Evolutionary conservation across 2,888 invertebrate species (phyloP), one percentile per base, ranked within the genome.

Genomic region (Cerastis leucographa): DNA sequence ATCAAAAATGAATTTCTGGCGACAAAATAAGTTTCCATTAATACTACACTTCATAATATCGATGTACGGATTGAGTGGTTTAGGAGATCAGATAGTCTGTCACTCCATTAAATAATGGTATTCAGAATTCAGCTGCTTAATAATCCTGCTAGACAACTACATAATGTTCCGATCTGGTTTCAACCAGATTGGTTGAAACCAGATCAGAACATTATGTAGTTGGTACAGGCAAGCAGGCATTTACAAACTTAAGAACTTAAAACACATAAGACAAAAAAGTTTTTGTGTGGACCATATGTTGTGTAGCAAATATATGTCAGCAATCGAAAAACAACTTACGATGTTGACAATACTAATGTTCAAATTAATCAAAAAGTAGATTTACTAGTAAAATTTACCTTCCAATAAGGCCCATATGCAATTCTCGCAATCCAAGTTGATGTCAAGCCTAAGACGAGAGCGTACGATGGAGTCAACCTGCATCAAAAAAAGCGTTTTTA

Each of bases 381-480:
- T 11, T 19, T 35, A 46, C 4, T 22, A 40, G 6, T 17, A 29
- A 19, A 35, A 51, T 44, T 78, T 81, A 89, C 90, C 75, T 87
- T 76, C 95, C 95, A 96, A n/a, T 92, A 83, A 1, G 96, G 96
- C 2, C 97, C 96, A 66, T 87, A 77, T 17, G 92, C 88, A 4
- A 94, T 42, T 5, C 91, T 91, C 7, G 90, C 89, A 22, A 94
- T 84, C 80, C 94, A 89, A 0, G 96, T 94, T 0, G 89, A 81
- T 5, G 83, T 85, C 42, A 91, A 61, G 1, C 87, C 90, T 5
- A 93, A 68, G 1, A 89, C 64, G 0, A 91, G 12, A 0, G 89
- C 89, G 54, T 91, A 92, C 0, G 87, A 51, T 14, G 92, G 92
- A 4, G 90, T 90, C 12, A 93, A 75, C 73, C 92, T 93, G 85